A percentile compares a stretch with the other conserved stretches of the same genome.
These are phyloP conservation scores for human DNA, from an alignment of 2,113 vertebrate species.

Conservation along the genomic window DNA sequence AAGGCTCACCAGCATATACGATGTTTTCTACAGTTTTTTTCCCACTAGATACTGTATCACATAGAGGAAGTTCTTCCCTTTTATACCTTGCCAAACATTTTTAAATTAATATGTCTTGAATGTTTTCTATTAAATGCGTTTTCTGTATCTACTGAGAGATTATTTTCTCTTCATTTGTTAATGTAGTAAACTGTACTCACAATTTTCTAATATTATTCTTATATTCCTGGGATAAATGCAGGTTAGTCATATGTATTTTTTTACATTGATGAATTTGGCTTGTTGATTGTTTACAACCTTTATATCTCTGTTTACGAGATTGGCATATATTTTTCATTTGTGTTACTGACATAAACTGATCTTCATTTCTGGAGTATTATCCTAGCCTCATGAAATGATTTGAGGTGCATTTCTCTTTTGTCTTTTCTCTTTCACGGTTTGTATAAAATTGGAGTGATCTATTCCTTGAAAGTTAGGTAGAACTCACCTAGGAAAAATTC, in stretches of 20 bases:
- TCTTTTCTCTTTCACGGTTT: slow-evolving; percentile 6
- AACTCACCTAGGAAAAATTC: background rate
- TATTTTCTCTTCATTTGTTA: slow-evolving; percentile 12
- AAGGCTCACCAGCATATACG: background rate
- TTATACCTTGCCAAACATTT: background rate
- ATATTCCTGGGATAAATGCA: background rate
- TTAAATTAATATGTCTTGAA: background rate
- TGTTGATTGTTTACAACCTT: background rate
- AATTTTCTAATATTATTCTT: background rate
- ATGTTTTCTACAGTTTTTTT: background rate
- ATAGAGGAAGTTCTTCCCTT: background rate
- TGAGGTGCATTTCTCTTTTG: background rate
- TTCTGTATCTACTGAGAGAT: background rate
- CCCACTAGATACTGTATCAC: background rate
- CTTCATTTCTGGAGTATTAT: background rate
- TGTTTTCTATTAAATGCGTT: background rate
- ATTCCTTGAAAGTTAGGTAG: background rate
- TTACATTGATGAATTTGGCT: background rate
- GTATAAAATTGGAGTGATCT: background rate
- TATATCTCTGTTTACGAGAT: background rate
- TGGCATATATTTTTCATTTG: background rate
- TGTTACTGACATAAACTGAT: background rate
- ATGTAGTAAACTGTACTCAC: background rate
- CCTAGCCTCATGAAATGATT: background rate
- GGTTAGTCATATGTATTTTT: background rate